Base-by-base conservation (phyloP, 2,113 vertebrate genomes). In the Ictalurus furcatus region DNA sequence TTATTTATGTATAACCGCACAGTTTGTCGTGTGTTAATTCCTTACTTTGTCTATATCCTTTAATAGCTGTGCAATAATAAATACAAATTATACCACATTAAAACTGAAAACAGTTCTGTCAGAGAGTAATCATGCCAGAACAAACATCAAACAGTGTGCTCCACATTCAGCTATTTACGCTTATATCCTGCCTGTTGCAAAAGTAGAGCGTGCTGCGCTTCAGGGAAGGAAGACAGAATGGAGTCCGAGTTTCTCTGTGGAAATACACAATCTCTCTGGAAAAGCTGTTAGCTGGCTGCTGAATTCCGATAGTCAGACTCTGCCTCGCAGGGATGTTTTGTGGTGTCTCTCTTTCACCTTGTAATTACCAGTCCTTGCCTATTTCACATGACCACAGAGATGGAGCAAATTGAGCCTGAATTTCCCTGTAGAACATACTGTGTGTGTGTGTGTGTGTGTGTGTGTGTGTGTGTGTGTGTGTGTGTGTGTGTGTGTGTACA, bases 201-300 rank as follows among this genome's bases (percentile, higher is more conserved):
- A 88, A 76, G 44, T 79, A 25, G 30, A 48, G 69, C 59, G 54
- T 69, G 52, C 14, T 88, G 81, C 3, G 78, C 81, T 73, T 78
- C 21, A 78, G 67, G 25, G 59, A 84, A 78, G 23, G 17, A 21
- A 86, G 69, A 85, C 1, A 73, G 44, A 84, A 84, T 74, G 56
- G 65, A 84, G 81, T 63, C 81, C 81, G 44, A 83, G 78, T 16
- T 82, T 83, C 67, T 61, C 23, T 63, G 58, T 44, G 58, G 21
- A 65, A 84, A 88, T 16, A 85, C 63, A 74, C 67, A 88, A 76
- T 87, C 76, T 65, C 58, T 48, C 58, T 65, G 85, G 74, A 59
- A 79, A 48, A 40, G 74, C 74, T 63, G 76, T 63, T 78, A 63
- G 58, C 40, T 65, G 40, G 73, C 85, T 48, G 71, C 85, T 87